Evolutionary conservation across 2,888 invertebrate species (phyloP).

Genomic region (Dexiosoma caninum): DNA sequence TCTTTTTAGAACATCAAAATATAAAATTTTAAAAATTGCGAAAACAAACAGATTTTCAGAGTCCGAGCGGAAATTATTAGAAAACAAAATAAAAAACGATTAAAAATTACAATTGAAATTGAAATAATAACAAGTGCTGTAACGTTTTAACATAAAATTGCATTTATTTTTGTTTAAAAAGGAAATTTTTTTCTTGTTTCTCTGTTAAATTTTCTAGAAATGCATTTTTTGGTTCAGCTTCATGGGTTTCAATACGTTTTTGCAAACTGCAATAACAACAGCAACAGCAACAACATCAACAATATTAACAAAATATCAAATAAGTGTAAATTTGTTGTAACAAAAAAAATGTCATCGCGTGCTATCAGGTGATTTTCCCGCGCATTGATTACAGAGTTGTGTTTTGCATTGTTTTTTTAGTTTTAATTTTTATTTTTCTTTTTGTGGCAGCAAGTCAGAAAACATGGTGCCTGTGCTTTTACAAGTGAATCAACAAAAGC

Average conservation of each 20-base stretch:
- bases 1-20: too few relatives aligned
- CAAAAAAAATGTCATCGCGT: constrained; percentile 72
- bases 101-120: constrained; percentile 25
- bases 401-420: constrained; percentile 48
- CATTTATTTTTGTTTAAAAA: constrained; percentile 53
- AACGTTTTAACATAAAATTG: constrained; percentile 56
- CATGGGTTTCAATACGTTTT: constrained; percentile 40
- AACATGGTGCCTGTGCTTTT: constrained; percentile 34
- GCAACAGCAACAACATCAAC: constrained; percentile 5
- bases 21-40: too few relatives aligned
- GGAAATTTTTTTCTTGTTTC: constrained; percentile 23
- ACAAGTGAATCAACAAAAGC: constrained; percentile 11
- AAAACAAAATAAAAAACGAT: background rate
- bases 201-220: constrained; percentile 2
- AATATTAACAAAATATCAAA: constrained; percentile 24
- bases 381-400: constrained; percentile 67
- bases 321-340: constrained; percentile 44
- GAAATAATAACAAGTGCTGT: constrained; percentile 52
- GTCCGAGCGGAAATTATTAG: constrained; percentile 52
- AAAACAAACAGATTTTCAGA: too few relatives aligned
- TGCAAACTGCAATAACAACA: background rate
- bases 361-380: constrained; percentile 73
- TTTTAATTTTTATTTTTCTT: constrained; percentile 23
- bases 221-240: constrained; percentile 44
- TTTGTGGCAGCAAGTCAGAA: constrained; percentile 58